Base-by-base conservation (phyloP, 2,888 invertebrate species). In the Drosophila affinis region DNA sequence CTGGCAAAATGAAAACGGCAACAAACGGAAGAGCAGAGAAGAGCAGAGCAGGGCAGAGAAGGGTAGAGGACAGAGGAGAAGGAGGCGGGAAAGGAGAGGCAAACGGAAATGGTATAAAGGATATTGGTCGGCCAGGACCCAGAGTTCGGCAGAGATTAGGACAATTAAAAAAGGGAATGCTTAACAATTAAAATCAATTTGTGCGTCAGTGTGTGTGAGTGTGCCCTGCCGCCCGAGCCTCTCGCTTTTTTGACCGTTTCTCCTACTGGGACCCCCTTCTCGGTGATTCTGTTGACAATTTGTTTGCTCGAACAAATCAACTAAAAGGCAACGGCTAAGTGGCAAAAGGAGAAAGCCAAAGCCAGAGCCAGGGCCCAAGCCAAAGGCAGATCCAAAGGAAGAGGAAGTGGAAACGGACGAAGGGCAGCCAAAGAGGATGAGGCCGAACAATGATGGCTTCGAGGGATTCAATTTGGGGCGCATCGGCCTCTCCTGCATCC, bases 171-270 rank as follows among this genome's bases (percentile, higher is more conserved):
- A 81, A 80, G 84, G 89, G 74, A 87, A 85, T 87, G 88, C 85
- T 72, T 87, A 88, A 88, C 89, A 88, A 85, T 85, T 85, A 85
- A 85, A 85, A 88, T 85, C 89, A 85, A 85, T 85, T 85, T 88
- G 81, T 71, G 53, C 57, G 59, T 62, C 27, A 62, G 69, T 62
- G 53, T 53, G 21, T 21, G 21, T 21, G 21, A 3, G 21, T 21
- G 21, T 21, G 21, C 3, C 7, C 24, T 21, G 14, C 17, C 1
- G 5, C 32, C 9, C 32, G 12, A 9, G 2, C 14, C 10, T 27
- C 27, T n/a, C 3, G 14, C 14, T 7, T 12, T 10, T 12, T 9
- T 21, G 21, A 18, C 1, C 54, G 51, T n/a, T 18, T 51, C 57
- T 27, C 27, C 73, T 72, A 67, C 59, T 39, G 39, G n/a, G 34